Base-by-base conservation (phyloP, 2,113 vertebrate species). In the Geococcyx californianus region DNA sequence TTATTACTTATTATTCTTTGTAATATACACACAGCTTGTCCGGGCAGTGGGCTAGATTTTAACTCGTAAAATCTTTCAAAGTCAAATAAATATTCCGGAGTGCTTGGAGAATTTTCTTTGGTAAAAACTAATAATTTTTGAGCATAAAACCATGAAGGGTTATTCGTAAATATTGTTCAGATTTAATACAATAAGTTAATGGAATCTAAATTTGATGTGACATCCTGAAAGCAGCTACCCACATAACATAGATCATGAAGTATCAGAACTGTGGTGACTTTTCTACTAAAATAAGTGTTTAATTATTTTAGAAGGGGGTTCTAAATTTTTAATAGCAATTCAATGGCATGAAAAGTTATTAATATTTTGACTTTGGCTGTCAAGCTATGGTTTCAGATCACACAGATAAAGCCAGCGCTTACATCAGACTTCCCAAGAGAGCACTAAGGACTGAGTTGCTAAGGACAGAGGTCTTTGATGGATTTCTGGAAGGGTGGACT, bases 1-100 rank as follows among this genome's bases (percentile, higher is more conserved):
- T 74, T 60, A 42, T 42, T 90, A 70, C 69, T 94, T 83, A 92
- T 86, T 97, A 92, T 94, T 97, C 68, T 91, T 91, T 84, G 19
- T 84, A 77, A 87, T 49, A 78, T 29, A 49, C 5, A 62, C n/a
- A 47, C 23, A 81, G n/a, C 44, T 97, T 95, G 33, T 44, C 59
- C 90, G 76, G 13, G 62, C 40, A 81, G 17, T n/a, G 93, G 56
- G 58, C 55, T 93, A 33, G 13, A 38, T 90, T 90, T 88, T 90
- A 70, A 26, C 93, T 73, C 76, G 13, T 3, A 38, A 78, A 94
- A 16, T 25, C 51, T 95, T 91, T 40, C 21, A 23, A 92, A 94
- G n/a, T 31, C 18, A 92, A 91, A 38, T 29, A 87, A 70, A 45
- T 51, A 55, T 49, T 34, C 24, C 79, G 42, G 40, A 84, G 63